These are phyloP conservation scores for Megalops atlanticus DNA, from an alignment of 2,113 vertebrate genomes.

Conservation along the genomic window DNA sequence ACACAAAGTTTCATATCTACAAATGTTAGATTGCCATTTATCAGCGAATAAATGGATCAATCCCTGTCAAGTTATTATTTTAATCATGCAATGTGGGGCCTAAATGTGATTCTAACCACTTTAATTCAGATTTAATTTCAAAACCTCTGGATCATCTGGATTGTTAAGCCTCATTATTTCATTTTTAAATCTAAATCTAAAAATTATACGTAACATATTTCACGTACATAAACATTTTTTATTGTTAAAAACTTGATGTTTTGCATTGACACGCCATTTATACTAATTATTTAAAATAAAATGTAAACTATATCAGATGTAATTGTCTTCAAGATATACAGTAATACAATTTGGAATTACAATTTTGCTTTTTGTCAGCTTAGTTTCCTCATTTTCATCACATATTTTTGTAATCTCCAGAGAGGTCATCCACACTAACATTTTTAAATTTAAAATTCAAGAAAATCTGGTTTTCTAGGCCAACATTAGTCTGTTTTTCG, in stretches of 20 bases:
- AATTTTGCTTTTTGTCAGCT: no score
- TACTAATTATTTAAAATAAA: no score
- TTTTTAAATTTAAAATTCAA: background rate
- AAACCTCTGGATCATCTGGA: no score
- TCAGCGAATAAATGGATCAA: background rate
- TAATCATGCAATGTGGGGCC: background rate
- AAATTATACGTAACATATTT: no score
- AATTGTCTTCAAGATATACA: background rate
- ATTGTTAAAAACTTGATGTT: no score
- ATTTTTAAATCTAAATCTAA: background rate
- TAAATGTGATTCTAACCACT: background rate
- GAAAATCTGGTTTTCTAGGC: background rate
- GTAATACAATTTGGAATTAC: background rate
- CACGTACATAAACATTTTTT: no score
- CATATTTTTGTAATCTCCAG: background rate
- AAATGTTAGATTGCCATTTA: background rate
- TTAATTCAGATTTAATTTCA: no score
- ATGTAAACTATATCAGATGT: no score
- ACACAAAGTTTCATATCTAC: background rate
- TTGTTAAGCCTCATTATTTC: background rate
- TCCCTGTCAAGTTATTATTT: slow-evolving; percentile 19
- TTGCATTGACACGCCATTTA: no score
- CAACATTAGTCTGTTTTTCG: background rate
- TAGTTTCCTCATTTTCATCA: background rate
- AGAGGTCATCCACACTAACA: background rate